A percentile compares a stretch with the other conserved stretches of the same genome.
Evolutionary conservation across 2,888 invertebrate genomes (phyloP).

Genomic region (Phymatocera aterrima): DNA sequence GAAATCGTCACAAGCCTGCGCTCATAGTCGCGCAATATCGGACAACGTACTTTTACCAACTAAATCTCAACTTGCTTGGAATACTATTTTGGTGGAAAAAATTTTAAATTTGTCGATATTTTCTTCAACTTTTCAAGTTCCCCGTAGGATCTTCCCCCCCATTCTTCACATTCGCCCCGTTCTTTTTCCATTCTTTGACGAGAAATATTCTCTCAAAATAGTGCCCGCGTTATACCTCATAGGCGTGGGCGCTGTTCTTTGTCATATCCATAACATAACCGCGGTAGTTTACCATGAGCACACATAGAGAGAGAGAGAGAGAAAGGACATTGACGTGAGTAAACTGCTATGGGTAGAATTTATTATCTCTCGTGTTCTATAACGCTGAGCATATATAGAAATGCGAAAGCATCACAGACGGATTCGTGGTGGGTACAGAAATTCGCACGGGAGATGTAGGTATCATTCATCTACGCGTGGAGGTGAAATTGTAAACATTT

Average conservation of each 20-base stretch:
- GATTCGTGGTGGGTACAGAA: background rate
- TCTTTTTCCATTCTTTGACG: no score
- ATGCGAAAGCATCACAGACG: background rate
- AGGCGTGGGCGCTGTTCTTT: background rate
- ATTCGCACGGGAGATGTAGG: no score
- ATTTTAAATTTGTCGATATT: no score
- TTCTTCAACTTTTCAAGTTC: no score
- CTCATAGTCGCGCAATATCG: no score
- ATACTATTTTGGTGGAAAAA: no score
- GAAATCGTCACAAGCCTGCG: no score
- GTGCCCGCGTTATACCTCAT: background rate
- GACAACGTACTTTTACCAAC: no score
- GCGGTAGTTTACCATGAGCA: slow-evolving; percentile 16
- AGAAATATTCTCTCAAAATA: no score
- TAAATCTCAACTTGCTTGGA: no score
- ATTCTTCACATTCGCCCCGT: no score
- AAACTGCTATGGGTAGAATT: slow-evolving; percentile 29
- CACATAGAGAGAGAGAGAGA: background rate
- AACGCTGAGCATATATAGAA: slow-evolving; percentile 20
- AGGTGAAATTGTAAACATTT: background rate
- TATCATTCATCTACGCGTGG: background rate
- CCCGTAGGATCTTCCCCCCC: no score
- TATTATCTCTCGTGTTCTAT: slow-evolving; percentile 26
- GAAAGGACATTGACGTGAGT: background rate
- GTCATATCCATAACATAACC: slow-evolving; percentile 22